A percentile compares a stretch with the other conserved stretches of the same genome.
phyloP scores from a whole-genome alignment of 2,888 invertebrate species.

The Hypomecis atomaria region DNA sequence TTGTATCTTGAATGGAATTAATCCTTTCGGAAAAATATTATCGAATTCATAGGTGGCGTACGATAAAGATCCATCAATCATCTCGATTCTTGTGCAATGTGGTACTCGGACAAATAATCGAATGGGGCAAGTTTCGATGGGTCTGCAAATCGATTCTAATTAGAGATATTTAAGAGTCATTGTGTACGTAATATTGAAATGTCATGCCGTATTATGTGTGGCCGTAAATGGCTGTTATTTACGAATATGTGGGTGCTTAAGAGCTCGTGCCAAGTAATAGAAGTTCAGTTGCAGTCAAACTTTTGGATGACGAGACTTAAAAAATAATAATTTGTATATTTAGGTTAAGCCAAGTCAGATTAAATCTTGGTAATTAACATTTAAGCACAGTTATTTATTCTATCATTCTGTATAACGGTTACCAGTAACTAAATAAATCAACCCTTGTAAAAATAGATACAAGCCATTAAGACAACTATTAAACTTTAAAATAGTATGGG shows the following conservation, averaged over 20 bases:
- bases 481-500: no score
- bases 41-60: slow-evolving; percentile 53
- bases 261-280: not conserved
- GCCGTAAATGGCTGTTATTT: slow-evolving; percentile 41
- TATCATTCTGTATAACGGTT: no score
- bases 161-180: slow-evolving; percentile 79
- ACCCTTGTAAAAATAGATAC: no score
- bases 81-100: slow-evolving; percentile 66
- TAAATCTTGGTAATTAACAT: no score
- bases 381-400: no score
- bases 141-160: slow-evolving; percentile 78
- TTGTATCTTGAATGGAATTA: slow-evolving; percentile 62
- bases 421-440: no score
- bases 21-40: slow-evolving; percentile 69
- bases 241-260: slow-evolving; percentile 39
- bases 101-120: slow-evolving; percentile 64
- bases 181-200: slow-evolving; percentile 60
- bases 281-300: slow-evolving; percentile 4
- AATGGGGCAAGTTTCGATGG: slow-evolving; percentile 51
- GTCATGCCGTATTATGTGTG: slow-evolving; percentile 60
- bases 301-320: not conserved
- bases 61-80: slow-evolving; percentile 66
- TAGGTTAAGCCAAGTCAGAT: no score
- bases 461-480: no score
- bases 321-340: no score